These are phyloP conservation scores for Heliangelus exortis DNA, from an alignment of 2,797 vertebrate genomes.

Conservation along the genomic window DNA sequence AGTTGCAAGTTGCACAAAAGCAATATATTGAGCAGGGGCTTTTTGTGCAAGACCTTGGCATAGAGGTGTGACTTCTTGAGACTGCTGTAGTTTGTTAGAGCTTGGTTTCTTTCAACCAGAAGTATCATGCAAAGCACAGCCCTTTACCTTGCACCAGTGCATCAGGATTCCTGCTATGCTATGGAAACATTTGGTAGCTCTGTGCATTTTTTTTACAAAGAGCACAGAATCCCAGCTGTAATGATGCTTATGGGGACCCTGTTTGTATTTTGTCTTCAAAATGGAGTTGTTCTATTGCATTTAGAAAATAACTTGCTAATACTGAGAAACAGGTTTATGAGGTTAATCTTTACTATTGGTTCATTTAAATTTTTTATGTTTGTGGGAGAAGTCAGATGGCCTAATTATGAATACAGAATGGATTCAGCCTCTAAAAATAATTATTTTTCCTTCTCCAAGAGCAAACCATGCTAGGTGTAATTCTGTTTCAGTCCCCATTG, in stretches of 20 bases:
- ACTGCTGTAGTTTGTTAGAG: fast-evolving
- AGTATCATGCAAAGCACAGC: not conserved
- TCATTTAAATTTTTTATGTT: not conserved
- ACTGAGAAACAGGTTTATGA: not conserved
- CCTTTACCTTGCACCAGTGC: fast-evolving
- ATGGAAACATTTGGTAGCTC: not conserved
- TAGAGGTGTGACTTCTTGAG: not conserved
- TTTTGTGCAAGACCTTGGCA: not conserved
- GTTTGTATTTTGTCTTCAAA: not conserved
- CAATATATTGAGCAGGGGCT: not conserved
- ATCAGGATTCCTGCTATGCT: not conserved
- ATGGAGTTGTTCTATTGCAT: not conserved
- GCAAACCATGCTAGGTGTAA: not conserved
- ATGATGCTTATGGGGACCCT: not conserved
- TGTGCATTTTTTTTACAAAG: not conserved
- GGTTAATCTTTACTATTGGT: not conserved
- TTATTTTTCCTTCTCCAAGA: not conserved
- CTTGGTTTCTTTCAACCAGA: not conserved
- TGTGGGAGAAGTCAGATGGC: not conserved
- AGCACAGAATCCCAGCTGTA: not conserved
- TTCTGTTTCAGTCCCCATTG: not conserved
- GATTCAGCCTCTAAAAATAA: not conserved
- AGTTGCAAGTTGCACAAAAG: not conserved
- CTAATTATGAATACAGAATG: not conserved
- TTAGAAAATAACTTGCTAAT: not conserved